Evolutionary conservation across 2,888 invertebrate genomes (phyloP).

Genomic region (Cordylochernes scorpioides): DNA sequence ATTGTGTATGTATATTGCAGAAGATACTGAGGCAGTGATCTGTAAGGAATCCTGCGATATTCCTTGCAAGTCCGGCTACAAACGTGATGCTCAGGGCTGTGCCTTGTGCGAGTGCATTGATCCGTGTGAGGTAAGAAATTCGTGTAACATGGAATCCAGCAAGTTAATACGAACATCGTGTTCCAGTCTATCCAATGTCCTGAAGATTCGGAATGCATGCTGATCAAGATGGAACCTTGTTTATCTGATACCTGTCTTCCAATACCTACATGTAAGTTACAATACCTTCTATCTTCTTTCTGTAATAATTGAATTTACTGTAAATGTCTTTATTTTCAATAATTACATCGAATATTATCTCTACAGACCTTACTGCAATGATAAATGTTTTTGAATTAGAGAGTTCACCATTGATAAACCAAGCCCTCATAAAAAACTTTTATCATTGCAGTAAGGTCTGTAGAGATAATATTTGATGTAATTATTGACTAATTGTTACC

Average conservation of each 20-base stretch:
- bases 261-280: slow-evolving; percentile 42
- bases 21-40: not conserved
- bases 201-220: slow-evolving; percentile 40
- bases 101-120: slow-evolving; percentile 60
- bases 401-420: too few relatives aligned
- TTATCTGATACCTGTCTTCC: slow-evolving; percentile 35
- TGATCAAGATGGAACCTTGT: slow-evolving; percentile 34
- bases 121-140: slow-evolving; percentile 33
- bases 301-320: too few relatives aligned
- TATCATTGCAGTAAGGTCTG: too few relatives aligned
- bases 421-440: too few relatives aligned
- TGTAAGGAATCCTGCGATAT: slow-evolving; percentile 3
- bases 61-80: slow-evolving; percentile 56
- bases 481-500: too few relatives aligned
- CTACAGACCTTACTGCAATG: too few relatives aligned
- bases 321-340: too few relatives aligned
- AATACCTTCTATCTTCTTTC: too few relatives aligned
- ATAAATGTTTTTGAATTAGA: too few relatives aligned
- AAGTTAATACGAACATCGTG: not conserved
- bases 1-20: too few relatives aligned
- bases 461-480: too few relatives aligned
- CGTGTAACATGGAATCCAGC: not conserved
- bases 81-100: slow-evolving; percentile 39
- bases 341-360: too few relatives aligned
- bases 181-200: slow-evolving; percentile 28